Conservation (phyloP, 1,140 invertebrate species). For the Mercenaria mercenaria region DNA sequence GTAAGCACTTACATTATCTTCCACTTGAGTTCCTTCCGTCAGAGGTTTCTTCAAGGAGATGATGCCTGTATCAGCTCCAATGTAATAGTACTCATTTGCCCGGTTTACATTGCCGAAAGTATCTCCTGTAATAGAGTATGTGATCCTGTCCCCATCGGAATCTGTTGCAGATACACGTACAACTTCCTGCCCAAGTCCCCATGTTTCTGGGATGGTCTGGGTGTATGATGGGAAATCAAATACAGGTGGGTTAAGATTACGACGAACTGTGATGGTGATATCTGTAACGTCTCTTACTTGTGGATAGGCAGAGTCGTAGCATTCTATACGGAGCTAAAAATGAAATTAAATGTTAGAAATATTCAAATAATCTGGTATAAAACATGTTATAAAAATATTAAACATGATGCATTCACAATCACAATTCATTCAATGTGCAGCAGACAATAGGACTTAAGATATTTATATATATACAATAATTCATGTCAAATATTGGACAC, state of each 20-base stretch:
- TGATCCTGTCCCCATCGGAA: conserved; percentile 77
- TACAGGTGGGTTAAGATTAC: conserved; percentile 89
- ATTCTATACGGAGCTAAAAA: conserved; percentile 74
- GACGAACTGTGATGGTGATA: conserved; percentile 93
- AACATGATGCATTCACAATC: no score
- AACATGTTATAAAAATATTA: not conserved
- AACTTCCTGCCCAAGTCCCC: conserved; percentile 90
- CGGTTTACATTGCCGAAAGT: conserved; percentile 47
- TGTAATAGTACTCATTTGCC: conserved; percentile 67
- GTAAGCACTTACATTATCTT: conserved; percentile 71
- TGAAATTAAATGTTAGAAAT: not conserved
- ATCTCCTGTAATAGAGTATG: conserved; percentile 57
- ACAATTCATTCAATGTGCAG: no score
- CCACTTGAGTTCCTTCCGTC: conserved; percentile 59
- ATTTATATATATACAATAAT: no score
- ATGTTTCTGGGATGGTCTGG: conserved; percentile 93
- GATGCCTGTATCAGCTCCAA: conserved; percentile 56
- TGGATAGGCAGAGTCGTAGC: conserved; percentile 74
- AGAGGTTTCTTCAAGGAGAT: conserved; percentile 72
- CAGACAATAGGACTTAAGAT: no score
- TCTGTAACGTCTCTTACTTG: conserved; percentile 88
- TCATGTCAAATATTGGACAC: no score
- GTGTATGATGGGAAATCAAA: conserved; percentile 89
- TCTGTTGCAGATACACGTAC: conserved; percentile 89
- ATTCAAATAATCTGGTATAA: not conserved